Conservation (phyloP, 2,797 vertebrate genomes). For the Pantherophis alleghaniensis region DNA sequence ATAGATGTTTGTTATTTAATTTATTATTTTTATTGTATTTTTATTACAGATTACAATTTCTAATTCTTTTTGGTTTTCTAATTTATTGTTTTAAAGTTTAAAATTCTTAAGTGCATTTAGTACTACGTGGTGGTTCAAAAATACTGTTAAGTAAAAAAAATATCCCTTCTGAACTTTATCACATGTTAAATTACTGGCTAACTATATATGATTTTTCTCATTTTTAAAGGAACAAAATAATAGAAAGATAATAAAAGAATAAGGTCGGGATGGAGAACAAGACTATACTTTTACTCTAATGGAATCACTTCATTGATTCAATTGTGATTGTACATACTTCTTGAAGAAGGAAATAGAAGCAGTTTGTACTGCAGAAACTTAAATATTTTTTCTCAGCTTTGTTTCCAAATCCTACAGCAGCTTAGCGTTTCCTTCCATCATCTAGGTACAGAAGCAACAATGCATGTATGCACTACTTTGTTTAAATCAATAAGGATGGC, state of each 20-base stretch:
- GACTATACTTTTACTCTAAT: neutral
- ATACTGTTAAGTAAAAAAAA: neutral
- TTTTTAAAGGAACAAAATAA: neutral
- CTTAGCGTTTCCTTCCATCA: neutral
- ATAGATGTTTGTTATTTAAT: neutral
- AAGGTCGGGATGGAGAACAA: neutral
- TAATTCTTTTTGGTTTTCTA: neutral
- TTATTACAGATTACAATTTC: neutral
- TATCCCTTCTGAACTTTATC: neutral
- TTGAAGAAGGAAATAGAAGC: neutral
- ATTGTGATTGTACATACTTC: neutral
- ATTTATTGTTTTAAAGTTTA: neutral
- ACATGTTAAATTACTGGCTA: neutral
- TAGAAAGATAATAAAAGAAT: neutral
- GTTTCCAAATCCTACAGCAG: neutral
- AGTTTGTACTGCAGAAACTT: too few species aligned
- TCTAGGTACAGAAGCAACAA: neutral
- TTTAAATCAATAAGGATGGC: neutral
- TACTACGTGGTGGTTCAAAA: neutral
- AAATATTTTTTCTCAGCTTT: neutral
- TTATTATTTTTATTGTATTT: neutral
- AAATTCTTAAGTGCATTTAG: neutral
- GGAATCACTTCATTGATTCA: neutral
- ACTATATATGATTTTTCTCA: neutral
- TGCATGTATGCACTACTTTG: neutral